A percentile compares a stretch with the other conserved stretches of the same genome.
These are phyloP conservation scores for Paracanthobrama guichenoti DNA, from an alignment of 2,113 vertebrate genomes.

Conservation along the genomic window DNA sequence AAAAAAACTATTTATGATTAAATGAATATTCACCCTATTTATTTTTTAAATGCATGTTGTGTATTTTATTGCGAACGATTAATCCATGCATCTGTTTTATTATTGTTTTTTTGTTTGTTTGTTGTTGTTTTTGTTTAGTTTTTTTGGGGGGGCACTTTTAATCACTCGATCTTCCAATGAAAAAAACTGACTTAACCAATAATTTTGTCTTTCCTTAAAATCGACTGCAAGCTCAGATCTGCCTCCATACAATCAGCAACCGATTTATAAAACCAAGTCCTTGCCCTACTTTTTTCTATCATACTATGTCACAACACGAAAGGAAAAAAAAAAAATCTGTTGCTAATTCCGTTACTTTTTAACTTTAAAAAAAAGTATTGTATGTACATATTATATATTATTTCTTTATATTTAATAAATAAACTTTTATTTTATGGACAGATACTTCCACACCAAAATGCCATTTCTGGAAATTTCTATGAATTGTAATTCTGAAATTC, in stretches of 20 bases:
- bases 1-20: background rate
- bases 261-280: background rate
- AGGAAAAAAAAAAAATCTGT: background rate
- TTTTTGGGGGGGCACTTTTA: too few relatives aligned
- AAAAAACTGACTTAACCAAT: too few relatives aligned
- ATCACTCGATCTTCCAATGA: too few relatives aligned
- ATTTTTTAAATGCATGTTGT: background rate
- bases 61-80: background rate
- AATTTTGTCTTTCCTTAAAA: background rate
- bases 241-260: background rate
- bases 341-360: too few relatives aligned
- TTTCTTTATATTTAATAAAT: too few relatives aligned
- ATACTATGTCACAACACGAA: background rate
- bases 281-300: background rate
- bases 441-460: too few relatives aligned
- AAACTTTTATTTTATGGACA: too few relatives aligned
- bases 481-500: too few relatives aligned
- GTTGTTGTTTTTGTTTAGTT: too few relatives aligned
- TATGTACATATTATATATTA: background rate
- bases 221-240: background rate
- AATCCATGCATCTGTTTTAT: background rate
- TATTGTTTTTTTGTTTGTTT: too few relatives aligned
- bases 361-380: background rate
- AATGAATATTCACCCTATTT: background rate
- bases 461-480: too few relatives aligned